Conservation (phyloP, 2,797 vertebrate species). For the Phalanger gymnotis region DNA sequence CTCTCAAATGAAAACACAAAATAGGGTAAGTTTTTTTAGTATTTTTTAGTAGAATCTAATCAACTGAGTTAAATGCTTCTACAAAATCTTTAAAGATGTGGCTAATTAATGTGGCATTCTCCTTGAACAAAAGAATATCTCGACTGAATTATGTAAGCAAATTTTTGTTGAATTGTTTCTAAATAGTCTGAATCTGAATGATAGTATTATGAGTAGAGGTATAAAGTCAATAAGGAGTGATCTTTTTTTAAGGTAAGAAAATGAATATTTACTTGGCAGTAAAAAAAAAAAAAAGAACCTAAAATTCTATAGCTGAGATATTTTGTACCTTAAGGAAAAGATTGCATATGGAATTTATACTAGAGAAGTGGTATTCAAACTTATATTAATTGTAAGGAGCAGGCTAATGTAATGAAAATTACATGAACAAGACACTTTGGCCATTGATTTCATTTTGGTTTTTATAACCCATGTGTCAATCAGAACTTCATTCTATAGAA, state of each 20-base stretch:
- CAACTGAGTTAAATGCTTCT: conserved; percentile 39
- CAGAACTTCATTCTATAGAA: conserved; percentile 25
- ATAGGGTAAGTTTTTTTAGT: conserved; percentile 21
- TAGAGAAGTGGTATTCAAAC: not conserved
- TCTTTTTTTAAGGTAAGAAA: conserved; percentile 33
- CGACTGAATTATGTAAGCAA: conserved; percentile 35
- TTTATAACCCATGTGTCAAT: conserved; percentile 31
- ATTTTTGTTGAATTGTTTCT: conserved; percentile 34
- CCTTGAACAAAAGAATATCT: conserved; percentile 43
- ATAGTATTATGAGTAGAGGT: conserved; percentile 8
- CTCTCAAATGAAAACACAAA: conserved; percentile 38
- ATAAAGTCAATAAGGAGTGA: conserved; percentile 52
- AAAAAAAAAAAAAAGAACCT: conserved; percentile 45
- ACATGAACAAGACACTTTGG: not conserved
- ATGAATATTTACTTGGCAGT: conserved; percentile 41
- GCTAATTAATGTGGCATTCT: conserved; percentile 1
- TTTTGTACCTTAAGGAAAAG: conserved; percentile 39
- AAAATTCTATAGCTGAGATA: conserved; percentile 29
- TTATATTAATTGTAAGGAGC: conserved; percentile 31
- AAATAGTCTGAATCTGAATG: conserved; percentile 33
- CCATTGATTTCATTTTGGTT: conserved; percentile 45
- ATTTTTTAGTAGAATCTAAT: conserved; percentile 48
- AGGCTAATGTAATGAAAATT: conserved; percentile 26
- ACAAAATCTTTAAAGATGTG: conserved; percentile 26
- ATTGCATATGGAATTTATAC: not conserved